Conservation (phyloP, 35 echinoderm and acorn worm species). For the Heliocidaris tuberculata region DNA sequence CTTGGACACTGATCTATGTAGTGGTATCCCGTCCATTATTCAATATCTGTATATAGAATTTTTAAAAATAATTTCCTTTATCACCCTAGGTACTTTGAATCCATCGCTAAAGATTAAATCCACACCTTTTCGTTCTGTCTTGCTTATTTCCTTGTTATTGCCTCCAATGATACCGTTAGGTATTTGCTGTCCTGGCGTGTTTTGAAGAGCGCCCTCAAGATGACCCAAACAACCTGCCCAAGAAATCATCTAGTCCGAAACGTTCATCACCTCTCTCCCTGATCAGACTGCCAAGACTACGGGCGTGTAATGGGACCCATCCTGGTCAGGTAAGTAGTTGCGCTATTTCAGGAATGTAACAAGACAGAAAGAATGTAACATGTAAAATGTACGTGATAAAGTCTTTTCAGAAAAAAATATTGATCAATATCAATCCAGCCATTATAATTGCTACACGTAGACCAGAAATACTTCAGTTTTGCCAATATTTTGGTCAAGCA, state of each 20-base stretch:
- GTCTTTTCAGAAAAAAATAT: background rate
- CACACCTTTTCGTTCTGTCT: no score
- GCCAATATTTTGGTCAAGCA: no score
- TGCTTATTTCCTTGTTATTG: no score
- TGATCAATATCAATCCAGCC: background rate
- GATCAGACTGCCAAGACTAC: slow-evolving; percentile 8
- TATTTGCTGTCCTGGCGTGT: slow-evolving; percentile 34
- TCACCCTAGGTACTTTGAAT: no score
- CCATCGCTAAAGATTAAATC: no score
- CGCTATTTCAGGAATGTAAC: background rate
- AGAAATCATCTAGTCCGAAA: background rate
- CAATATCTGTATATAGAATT: no score
- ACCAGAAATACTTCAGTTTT: background rate
- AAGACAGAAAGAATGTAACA: no score
- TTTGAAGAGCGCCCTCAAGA: slow-evolving; percentile 50
- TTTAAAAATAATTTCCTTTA: no score
- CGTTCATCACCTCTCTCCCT: slow-evolving; percentile 1
- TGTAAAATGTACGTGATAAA: background rate
- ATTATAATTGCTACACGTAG: background rate
- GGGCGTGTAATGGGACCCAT: slow-evolving; percentile 8
- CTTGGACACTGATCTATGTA: no score
- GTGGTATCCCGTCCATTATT: no score
- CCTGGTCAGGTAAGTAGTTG: background rate
- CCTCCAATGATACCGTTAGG: background rate
- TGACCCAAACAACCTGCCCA: background rate